phyloP scores from a whole-genome alignment of 2,113 vertebrate species.

The Pachyramphus minor region DNA sequence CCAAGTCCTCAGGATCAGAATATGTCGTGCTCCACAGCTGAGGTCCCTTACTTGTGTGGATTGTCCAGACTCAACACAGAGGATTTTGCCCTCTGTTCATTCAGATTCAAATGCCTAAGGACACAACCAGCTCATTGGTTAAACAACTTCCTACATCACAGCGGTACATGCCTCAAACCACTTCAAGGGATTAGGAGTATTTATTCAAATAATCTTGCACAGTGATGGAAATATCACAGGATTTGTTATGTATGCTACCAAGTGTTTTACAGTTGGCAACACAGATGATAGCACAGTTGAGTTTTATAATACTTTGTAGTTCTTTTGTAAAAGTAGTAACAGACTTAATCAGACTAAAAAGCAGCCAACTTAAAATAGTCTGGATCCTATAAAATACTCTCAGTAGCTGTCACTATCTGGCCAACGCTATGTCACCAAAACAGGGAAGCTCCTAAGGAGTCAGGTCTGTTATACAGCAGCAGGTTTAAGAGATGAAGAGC shows the following conservation, averaged over 20 bases:
- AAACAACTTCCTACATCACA: conserved; percentile 15
- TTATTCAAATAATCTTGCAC: background rate
- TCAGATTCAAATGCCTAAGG: conserved; percentile 12
- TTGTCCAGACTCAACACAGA: background rate
- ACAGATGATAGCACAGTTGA: background rate
- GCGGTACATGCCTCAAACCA: background rate
- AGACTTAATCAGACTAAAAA: background rate
- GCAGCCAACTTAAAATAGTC: background rate
- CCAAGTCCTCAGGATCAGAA: background rate
- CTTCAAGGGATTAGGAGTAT: background rate
- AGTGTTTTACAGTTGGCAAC: background rate
- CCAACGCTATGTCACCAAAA: background rate
- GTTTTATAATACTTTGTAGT: background rate
- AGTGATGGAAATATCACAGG: background rate
- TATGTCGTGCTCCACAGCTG: fast-evolving
- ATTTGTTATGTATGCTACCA: background rate
- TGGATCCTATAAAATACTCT: background rate
- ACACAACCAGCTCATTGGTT: background rate
- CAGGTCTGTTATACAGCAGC: background rate
- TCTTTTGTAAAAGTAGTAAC: background rate
- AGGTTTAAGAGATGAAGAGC: background rate
- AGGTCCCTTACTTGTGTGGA: background rate
- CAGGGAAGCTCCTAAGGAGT: background rate
- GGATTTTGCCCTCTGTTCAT: conserved; percentile 22
- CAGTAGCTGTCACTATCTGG: background rate